Percentiles rank a stretch among this genome's conserved stretches.
phyloP scores from a whole-genome alignment of 2,113 vertebrate species.

The Sylvia atricapilla region DNA sequence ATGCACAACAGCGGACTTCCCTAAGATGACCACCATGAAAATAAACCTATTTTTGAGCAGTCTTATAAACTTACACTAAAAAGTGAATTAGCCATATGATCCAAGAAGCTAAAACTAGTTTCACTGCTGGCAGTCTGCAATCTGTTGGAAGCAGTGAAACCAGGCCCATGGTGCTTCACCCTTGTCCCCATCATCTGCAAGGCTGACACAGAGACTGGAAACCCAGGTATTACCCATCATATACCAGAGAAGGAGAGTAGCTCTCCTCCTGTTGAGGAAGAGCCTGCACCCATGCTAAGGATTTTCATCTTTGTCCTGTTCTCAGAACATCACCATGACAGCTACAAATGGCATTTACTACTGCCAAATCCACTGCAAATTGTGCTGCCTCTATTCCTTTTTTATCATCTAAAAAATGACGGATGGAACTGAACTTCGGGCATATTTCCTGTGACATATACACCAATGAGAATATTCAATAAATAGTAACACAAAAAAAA shows the following conservation, averaged over 20 bases:
- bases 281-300: background rate
- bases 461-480: background rate
- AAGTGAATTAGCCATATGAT: background rate
- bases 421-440: background rate
- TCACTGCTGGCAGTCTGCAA: background rate
- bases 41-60: background rate
- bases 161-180: background rate
- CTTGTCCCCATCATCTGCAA: background rate
- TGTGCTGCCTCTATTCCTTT: background rate
- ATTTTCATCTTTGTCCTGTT: background rate
- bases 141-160: background rate
- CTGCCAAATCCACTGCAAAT: background rate
- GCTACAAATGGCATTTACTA: slow-evolving; percentile 6
- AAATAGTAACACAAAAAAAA: slow-evolving; percentile 27
- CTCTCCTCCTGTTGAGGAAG: background rate
- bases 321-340: background rate
- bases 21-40: background rate
- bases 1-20: background rate
- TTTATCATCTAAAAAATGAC: background rate
- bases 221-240: background rate
- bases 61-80: background rate
- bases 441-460: background rate
- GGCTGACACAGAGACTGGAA: background rate
- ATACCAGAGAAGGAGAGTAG: background rate
- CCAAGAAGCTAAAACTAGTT: background rate